Conservation (phyloP, 2,888 invertebrate genomes). For the Sylvicola fuscatus region DNA sequence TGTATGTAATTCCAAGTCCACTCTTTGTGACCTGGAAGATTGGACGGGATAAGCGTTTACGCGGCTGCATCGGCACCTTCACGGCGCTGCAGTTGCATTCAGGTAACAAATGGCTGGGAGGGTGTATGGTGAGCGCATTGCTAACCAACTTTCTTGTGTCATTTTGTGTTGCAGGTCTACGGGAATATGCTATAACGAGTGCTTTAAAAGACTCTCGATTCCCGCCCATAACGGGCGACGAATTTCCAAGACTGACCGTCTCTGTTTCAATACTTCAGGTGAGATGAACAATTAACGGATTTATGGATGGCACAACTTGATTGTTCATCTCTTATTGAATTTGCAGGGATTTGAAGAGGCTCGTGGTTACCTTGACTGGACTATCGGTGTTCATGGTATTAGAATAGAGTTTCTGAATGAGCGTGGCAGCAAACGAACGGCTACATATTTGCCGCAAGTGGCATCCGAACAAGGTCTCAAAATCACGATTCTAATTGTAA, state of each 20-base stretch:
- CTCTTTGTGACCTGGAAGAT: conserved; percentile 99
- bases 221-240: conserved; percentile 83
- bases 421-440: conserved; percentile 81
- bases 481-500: not conserved
- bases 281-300: conserved; percentile 3
- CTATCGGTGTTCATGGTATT: conserved; percentile 91
- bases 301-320: no score
- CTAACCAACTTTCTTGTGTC: not conserved
- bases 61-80: conserved; percentile 98
- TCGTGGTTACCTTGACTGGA: conserved; percentile 90
- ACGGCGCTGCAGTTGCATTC: conserved; percentile 89
- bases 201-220: conserved; percentile 96
- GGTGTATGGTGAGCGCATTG: not conserved
- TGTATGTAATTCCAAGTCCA: conserved; percentile 44
- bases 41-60: conserved; percentile 81
- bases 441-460: conserved; percentile 97
- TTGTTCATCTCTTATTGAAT: conserved; percentile 1
- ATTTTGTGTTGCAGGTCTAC: conserved; percentile 40
- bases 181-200: conserved; percentile 94
- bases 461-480: conserved; percentile 88
- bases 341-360: conserved; percentile 78
- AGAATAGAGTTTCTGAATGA: conserved; percentile 94
- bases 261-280: conserved; percentile 86
- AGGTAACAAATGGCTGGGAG: conserved; percentile 28
- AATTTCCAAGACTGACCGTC: conserved; percentile 78